Base-by-base conservation (phyloP, 2,888 invertebrate species). In the Ichneumon xanthorius region DNA sequence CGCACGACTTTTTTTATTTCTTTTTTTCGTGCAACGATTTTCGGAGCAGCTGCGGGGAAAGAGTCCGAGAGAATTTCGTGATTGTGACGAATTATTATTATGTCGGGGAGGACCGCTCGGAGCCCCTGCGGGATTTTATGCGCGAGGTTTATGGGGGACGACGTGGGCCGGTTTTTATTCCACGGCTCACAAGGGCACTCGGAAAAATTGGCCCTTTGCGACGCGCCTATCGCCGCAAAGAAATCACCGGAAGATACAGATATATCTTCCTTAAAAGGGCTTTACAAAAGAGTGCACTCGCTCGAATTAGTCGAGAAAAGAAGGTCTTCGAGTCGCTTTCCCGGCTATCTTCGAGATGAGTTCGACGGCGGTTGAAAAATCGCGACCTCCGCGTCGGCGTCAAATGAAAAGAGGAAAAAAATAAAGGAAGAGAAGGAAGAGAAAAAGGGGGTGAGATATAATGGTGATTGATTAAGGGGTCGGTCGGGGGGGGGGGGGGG, bases 291-390 rank as follows among this genome's bases (percentile, higher is more conserved):
- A 26, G 11, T 68, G 68, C 30, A 78, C 55, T 55, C 68, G 45
- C 45, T 53, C 26, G 53, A 68, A 78, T 70, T 55, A 61, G 68
- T 37, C 68, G 40, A 68, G 68, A 61, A 68, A 68, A 45, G 22
- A 58, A 45, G n/a, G 30, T n/a, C 26, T n/a, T 26, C 30, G 48
- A 4, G 55, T n/a, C 26, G 22, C 22, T 75, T 50, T 26, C 63
- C 9, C n/a, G 45, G 48, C 19, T 75, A 75, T 63, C 63, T 63
- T 48, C 63, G 58, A 16, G 73, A 68, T 73, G 45, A 37, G 75
- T 48, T 48, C 75, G 30, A 33, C 55, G 7, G 68, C n/a, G n/a
- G n/a, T 45, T 68, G 45, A 80, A 75, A 68, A 75, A 73, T 75
- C 73, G 68, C 55, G 53, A 40, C 55, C 55, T 40, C 40, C 65